Evolutionary conservation across 2,888 invertebrate genomes (phyloP).

Genomic region (Microctonus hyperodae): DNA sequence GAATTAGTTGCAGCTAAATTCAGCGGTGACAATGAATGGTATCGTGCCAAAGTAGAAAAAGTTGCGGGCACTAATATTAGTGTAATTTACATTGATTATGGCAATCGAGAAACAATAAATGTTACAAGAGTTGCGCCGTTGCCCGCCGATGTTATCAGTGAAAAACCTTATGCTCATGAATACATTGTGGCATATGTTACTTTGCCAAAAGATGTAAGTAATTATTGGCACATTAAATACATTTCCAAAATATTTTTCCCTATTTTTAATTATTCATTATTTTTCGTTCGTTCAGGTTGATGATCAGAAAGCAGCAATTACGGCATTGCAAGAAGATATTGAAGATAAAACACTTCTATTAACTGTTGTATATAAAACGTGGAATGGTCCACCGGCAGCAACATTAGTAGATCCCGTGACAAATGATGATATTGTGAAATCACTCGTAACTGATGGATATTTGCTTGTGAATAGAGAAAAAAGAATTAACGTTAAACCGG

Average conservation of each 20-base stretch:
- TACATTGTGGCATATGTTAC: slow-evolving; percentile 84
- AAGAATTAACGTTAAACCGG: slow-evolving; percentile 79
- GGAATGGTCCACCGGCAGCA: slow-evolving; percentile 67
- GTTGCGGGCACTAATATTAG: slow-evolving; percentile 76
- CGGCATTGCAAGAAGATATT: slow-evolving; percentile 68
- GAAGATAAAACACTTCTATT: slow-evolving; percentile 80
- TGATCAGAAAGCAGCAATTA: slow-evolving; percentile 77
- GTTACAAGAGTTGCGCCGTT: slow-evolving; percentile 80
- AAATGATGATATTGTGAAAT: slow-evolving; percentile 77
- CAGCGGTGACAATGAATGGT: slow-evolving; percentile 91
- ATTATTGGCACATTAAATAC: not conserved
- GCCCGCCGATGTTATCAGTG: slow-evolving; percentile 77
- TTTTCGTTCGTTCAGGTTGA: slow-evolving; percentile 67
- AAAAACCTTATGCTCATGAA: slow-evolving; percentile 86
- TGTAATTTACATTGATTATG: slow-evolving; percentile 94
- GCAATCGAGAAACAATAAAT: slow-evolving; percentile 85
- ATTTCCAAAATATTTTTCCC: not conserved
- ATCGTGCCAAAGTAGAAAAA: slow-evolving; percentile 92
- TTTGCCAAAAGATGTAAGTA: slow-evolving; percentile 82
- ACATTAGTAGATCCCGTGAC: slow-evolving; percentile 69
- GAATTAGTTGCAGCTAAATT: slow-evolving; percentile 93
- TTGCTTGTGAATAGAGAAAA: slow-evolving; percentile 81
- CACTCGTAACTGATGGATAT: slow-evolving; percentile 85
- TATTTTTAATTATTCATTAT: not conserved
- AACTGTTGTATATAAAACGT: slow-evolving; percentile 80